Conservation (phyloP, 2,797 vertebrate genomes). For the Eospalax fontanierii region DNA sequence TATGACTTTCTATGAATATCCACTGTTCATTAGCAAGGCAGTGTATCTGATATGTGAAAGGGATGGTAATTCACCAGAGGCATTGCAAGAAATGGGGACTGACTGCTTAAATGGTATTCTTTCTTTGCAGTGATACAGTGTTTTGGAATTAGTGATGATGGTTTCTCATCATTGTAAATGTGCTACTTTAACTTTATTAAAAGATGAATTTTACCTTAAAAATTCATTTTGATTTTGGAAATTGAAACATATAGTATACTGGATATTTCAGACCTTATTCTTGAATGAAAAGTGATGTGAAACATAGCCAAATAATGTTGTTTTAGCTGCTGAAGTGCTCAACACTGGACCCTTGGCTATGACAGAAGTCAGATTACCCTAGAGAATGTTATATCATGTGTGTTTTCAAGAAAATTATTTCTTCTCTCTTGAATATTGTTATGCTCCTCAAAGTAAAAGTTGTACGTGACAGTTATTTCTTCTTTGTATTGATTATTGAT, state of each 20-base stretch:
- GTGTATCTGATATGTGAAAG: background rate
- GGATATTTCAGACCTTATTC: background rate
- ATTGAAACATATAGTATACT: background rate
- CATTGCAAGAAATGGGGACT: background rate
- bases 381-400: background rate
- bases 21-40: conserved; percentile 30
- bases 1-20: background rate
- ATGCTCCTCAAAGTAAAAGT: conserved; percentile 25
- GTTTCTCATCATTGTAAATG: background rate
- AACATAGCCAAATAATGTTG: background rate
- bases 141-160: conserved; percentile 13
- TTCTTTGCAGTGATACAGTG: background rate
- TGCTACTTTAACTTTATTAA: conserved; percentile 9
- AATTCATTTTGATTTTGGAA: conserved; percentile 46
- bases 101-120: background rate
- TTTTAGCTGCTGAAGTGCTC: conserved; percentile 20
- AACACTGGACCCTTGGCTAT: background rate
- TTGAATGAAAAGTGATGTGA: background rate
- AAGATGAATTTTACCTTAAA: conserved; percentile 40
- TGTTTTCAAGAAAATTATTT: conserved; percentile 46
- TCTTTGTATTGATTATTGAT: background rate
- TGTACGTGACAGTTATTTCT: background rate
- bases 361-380: conserved; percentile 7
- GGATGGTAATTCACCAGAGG: conserved; percentile 7
- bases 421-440: background rate